Percentiles rank a stretch among this genome's conserved stretches.
These are phyloP conservation scores for Rhinoraja longicauda DNA, from an alignment of 2,797 vertebrate species.

Conservation along the genomic window DNA sequence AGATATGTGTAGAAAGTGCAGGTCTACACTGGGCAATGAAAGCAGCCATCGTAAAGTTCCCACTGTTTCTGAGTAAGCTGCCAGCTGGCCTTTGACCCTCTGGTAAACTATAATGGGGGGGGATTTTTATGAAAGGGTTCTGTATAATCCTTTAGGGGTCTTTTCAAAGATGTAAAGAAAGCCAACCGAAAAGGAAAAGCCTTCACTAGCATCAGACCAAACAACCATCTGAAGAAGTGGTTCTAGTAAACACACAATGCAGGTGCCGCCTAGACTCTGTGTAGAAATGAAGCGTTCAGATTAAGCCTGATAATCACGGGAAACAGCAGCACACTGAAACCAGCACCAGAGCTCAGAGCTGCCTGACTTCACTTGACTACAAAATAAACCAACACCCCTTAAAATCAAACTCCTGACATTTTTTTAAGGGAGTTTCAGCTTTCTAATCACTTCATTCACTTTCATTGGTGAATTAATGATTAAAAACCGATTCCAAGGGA, in stretches of 20 bases:
- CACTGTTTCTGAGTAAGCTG: slow-evolving; percentile 13
- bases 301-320: neutral
- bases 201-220: neutral
- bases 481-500: neutral
- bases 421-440: too few relatives aligned
- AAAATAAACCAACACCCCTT: neutral
- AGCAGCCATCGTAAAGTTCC: neutral
- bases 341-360: neutral
- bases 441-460: neutral
- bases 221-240: neutral
- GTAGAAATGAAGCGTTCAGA: neutral
- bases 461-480: neutral
- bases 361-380: neutral
- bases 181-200: neutral
- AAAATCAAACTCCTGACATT: neutral
- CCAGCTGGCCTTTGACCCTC: slow-evolving; percentile 3
- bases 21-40: neutral
- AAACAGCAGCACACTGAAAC: neutral
- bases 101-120: slow-evolving; percentile 5
- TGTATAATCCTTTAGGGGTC: slow-evolving; percentile 1
- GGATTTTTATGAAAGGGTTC: slow-evolving; percentile 22
- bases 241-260: neutral
- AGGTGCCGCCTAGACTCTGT: neutral
- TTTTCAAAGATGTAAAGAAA: slow-evolving; percentile 3
- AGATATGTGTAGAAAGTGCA: neutral